phyloP scores from a whole-genome alignment of 2,113 vertebrate genomes.

The Scortum barcoo region DNA sequence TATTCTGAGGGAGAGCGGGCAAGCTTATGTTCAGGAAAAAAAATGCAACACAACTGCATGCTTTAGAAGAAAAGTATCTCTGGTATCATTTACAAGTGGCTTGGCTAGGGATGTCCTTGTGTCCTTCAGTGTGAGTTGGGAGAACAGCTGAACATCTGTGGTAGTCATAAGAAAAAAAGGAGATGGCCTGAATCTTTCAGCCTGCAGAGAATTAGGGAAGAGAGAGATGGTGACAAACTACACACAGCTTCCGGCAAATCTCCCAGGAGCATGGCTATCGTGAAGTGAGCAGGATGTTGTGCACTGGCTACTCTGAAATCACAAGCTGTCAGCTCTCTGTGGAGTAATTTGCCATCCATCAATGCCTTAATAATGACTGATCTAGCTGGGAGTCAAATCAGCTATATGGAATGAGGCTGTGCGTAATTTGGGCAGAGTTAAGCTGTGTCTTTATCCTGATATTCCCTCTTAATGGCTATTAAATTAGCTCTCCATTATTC shows the following conservation, averaged over 20 bases:
- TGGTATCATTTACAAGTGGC: slow-evolving; percentile 28
- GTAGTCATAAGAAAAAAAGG: slow-evolving; percentile 71
- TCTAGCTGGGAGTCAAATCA: not conserved
- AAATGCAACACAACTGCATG: not conserved
- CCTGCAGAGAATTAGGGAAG: slow-evolving; percentile 57
- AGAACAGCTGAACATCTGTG: slow-evolving; percentile 71
- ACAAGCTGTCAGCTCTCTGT: slow-evolving; percentile 4
- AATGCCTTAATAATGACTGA: slow-evolving; percentile 21
- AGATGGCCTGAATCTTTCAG: slow-evolving; percentile 82
- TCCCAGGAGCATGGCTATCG: slow-evolving; percentile 47
- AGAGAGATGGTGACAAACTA: slow-evolving; percentile 76
- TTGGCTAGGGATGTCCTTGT: slow-evolving; percentile 23
- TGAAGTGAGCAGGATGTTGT: not conserved
- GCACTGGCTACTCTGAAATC: slow-evolving; percentile 21
- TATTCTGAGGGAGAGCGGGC: not conserved
- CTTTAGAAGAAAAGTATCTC: not conserved
- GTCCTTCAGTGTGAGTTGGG: slow-evolving; percentile 47
- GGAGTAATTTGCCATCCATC: slow-evolving; percentile 34
- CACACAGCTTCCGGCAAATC: slow-evolving; percentile 45
- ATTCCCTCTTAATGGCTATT: not conserved
- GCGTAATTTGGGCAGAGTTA: not conserved
- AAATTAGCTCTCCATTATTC: slow-evolving; percentile 19
- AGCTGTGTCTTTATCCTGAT: slow-evolving; percentile 3
- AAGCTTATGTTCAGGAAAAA: not conserved
- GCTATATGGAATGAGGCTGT: not conserved